A percentile compares a stretch with the other conserved stretches of the same genome.
phyloP scores from a whole-genome alignment of 1,140 invertebrate species.

The Drosophila setifemur region DNA sequence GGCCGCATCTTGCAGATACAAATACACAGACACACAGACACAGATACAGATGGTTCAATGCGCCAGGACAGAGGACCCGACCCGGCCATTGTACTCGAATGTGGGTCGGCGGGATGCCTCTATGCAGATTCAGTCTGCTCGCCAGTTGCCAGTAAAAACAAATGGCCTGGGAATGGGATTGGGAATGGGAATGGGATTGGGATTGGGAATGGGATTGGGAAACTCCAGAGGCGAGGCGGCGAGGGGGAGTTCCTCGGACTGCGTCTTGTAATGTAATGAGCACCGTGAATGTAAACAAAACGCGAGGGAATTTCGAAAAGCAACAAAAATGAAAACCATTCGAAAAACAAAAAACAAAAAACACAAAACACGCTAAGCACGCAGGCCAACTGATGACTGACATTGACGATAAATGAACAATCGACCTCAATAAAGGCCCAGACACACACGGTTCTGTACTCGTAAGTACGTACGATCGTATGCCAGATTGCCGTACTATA shows the following conservation, averaged over 20 bases:
- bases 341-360: too few relatives aligned
- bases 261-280: slow-evolving; percentile 26
- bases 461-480: slow-evolving; percentile 22
- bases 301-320: slow-evolving; percentile 65
- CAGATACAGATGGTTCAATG: not conserved
- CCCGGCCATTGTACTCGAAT: not conserved
- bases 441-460: slow-evolving; percentile 7
- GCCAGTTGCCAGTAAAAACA: too few relatives aligned
- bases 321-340: too few relatives aligned
- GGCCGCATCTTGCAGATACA: slow-evolving; percentile 8
- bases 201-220: slow-evolving; percentile 12
- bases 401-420: slow-evolving; percentile 77
- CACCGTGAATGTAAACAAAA: slow-evolving; percentile 47
- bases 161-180: too few relatives aligned
- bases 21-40: too few relatives aligned
- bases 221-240: not conserved
- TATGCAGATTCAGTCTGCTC: too few relatives aligned
- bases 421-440: slow-evolving; percentile 69
- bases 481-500: not conserved
- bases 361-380: slow-evolving; percentile 61
- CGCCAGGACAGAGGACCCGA: not conserved
- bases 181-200: too few relatives aligned
- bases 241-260: not conserved
- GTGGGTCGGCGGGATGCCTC: too few relatives aligned
- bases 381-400: slow-evolving; percentile 70